Evolutionary conservation across 2,797 vertebrate species (phyloP).

Genomic region (Loris lydekkerianus): DNA sequence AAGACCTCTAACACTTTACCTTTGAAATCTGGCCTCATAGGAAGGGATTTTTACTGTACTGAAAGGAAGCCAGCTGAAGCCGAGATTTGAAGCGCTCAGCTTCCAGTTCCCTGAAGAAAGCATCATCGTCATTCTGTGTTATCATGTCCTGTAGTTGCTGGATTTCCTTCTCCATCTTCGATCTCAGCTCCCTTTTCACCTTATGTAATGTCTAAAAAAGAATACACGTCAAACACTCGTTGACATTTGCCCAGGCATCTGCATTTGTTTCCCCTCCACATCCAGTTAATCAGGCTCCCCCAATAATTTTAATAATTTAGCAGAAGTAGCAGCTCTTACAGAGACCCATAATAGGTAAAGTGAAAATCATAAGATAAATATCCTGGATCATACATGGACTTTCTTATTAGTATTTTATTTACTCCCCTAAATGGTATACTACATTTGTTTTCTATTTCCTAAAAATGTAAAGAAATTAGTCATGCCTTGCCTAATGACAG

Average conservation of each 20-base stretch:
- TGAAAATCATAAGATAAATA: constrained; percentile 35
- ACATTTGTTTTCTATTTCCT: neutral
- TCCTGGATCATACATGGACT: neutral
- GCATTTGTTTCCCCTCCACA: neutral
- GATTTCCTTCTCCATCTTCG: constrained; percentile 96
- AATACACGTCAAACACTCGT: neutral
- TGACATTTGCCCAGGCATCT: neutral
- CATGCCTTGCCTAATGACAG: neutral
- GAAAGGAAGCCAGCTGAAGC: constrained; percentile 95
- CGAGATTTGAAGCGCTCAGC: constrained; percentile 92
- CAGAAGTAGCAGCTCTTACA: neutral
- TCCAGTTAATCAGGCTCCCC: neutral
- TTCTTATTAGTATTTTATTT: constrained; percentile 19
- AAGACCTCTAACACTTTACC: neutral
- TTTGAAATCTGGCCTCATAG: constrained; percentile 80
- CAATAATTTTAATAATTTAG: neutral
- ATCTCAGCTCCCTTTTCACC: constrained; percentile 94
- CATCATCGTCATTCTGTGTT: constrained; percentile 92
- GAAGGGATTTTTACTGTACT: constrained; percentile 91
- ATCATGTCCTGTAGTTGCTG: constrained; percentile 94
- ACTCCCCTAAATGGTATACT: neutral
- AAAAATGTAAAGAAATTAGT: constrained; percentile 22
- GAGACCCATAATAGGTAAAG: neutral
- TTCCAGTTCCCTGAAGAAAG: constrained; percentile 94
- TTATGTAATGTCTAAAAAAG: constrained; percentile 93